These are phyloP conservation scores for Eubasilissa splendida DNA, from an alignment of 2,888 invertebrate species.

Conservation along the genomic window DNA sequence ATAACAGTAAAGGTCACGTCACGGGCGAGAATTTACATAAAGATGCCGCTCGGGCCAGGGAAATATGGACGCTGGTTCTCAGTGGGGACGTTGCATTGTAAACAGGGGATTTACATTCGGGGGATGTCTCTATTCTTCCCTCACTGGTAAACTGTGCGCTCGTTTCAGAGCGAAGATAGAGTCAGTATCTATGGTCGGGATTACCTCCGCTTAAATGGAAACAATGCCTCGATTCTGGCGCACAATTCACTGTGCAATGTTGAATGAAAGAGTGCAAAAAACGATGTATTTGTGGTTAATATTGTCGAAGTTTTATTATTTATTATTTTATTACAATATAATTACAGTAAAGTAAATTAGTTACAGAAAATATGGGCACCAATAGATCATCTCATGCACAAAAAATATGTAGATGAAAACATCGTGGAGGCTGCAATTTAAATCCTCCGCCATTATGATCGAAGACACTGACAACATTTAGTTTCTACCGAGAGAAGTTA, in stretches of 20 bases:
- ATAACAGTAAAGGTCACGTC: conserved; percentile 26
- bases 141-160: conserved; percentile 9
- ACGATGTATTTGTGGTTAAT: background rate
- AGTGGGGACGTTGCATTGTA: conserved; percentile 15
- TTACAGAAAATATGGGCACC: no score
- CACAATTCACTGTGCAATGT: background rate
- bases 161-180: background rate
- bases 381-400: no score
- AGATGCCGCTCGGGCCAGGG: conserved; percentile 21
- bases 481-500: no score
- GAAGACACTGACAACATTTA: no score
- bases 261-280: conserved; percentile 14
- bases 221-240: conserved; percentile 2
- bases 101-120: conserved; percentile 28
- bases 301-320: no score
- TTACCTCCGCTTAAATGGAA: conserved; percentile 4
- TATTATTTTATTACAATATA: no score
- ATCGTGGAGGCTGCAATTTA: no score
- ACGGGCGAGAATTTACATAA: conserved; percentile 22
- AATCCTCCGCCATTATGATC: no score
- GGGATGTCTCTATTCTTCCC: conserved; percentile 6
- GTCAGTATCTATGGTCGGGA: background rate
- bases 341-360: no score
- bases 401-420: no score
- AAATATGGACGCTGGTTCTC: conserved; percentile 5